Conservation (phyloP, 2,888 invertebrate genomes). For the Tridacna crocea region DNA sequence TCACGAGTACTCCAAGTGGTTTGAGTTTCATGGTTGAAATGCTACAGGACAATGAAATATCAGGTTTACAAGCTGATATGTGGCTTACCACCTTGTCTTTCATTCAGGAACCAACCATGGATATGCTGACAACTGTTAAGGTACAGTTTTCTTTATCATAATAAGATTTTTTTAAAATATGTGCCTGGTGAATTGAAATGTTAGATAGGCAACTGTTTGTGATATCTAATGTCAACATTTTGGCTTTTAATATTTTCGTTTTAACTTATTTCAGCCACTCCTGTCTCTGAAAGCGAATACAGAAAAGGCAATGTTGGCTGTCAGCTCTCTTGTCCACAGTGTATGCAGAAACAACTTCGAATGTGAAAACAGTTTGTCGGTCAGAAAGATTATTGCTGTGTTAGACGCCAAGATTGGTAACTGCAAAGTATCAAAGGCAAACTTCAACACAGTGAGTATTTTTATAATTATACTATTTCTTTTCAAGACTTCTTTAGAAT, state of each 20-base stretch:
- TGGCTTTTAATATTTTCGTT: not conserved
- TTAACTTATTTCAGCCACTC: slow-evolving; percentile 73
- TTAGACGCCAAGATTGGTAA: slow-evolving; percentile 66
- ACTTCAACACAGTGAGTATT: slow-evolving; percentile 54
- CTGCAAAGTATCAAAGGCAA: slow-evolving; percentile 67
- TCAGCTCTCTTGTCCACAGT: slow-evolving; percentile 89
- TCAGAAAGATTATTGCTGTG: slow-evolving; percentile 78
- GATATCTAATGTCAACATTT: no score
- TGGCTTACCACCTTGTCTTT: slow-evolving; percentile 95
- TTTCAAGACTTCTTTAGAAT: not conserved
- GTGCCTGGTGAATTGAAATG: no score
- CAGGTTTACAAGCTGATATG: slow-evolving; percentile 88
- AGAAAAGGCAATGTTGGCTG: slow-evolving; percentile 88
- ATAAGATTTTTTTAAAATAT: no score
- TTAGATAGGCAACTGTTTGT: no score
- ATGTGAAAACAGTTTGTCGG: slow-evolving; percentile 81
- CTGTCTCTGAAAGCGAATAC: slow-evolving; percentile 83
- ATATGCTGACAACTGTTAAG: slow-evolving; percentile 84
- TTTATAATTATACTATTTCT: not conserved
- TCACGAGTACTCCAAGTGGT: slow-evolving; percentile 92
- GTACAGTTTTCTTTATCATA: slow-evolving; percentile 74
- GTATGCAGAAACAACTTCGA: slow-evolving; percentile 87
- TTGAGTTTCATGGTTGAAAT: slow-evolving; percentile 93
- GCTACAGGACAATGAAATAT: slow-evolving; percentile 88
- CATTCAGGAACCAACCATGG: slow-evolving; percentile 86